Evolutionary conservation across 1,140 invertebrate species (phyloP), one percentile per base, ranked within the genome.

Genomic region (Achroia grisella): DNA sequence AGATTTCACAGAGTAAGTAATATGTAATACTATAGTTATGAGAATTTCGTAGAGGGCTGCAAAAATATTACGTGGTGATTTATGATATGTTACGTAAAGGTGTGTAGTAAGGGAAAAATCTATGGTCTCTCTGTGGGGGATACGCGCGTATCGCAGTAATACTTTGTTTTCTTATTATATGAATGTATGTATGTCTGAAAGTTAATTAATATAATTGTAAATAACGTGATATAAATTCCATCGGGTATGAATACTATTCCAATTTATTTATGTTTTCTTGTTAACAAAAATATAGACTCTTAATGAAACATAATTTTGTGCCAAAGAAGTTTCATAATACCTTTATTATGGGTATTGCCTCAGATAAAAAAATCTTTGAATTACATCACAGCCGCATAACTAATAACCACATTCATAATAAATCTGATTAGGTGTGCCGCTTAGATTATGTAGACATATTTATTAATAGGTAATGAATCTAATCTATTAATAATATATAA

Each of bases 271-370:
- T n/a, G n/a, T n/a, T n/a, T n/a, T n/a, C n/a, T n/a, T n/a, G n/a
- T 23, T 23, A 23, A 23, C 17, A 23, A 23, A 23, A 23, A 23
- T 6, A 23, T 23, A 23, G 17, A 23, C 17, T 23, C 17, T 23
- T 23, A 23, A 23, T 23, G 17, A 23, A 23, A 23, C 17, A 23
- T 23, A 35, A 44, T 44, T 37, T 53, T 23, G 44, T 53, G 44
- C 51, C 51, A 53, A 53, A 53, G 51, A 53, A 43, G 33, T 44
- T 48, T 29, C 47, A 28, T 37, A 14, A n/a, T 31, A 45, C 17
- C 17, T 3, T 2, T 6, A 23, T 23, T 23, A 37, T 14, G 17
- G 33, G 9, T 35, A 14, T 36, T 36, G 13, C 13, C 34, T 13
- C 8, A 13, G 3, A 13, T 9, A 36, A 1, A 36, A 14, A 15